Base-by-base conservation (phyloP, 2,888 invertebrate species). In the Chrysolina haemoptera region DNA sequence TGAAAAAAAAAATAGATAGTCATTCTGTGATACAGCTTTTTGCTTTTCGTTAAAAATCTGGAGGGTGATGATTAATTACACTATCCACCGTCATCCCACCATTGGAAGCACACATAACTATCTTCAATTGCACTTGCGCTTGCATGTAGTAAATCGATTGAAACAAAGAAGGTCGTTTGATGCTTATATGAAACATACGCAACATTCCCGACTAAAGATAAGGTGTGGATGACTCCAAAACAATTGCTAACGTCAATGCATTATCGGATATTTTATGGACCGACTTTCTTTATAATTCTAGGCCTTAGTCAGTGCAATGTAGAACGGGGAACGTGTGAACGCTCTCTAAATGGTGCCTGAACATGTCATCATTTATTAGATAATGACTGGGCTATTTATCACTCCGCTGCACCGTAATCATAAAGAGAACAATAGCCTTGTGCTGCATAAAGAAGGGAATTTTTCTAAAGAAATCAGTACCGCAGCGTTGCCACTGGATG, bases 341-440 rank as follows among this genome's bases (percentile, higher is more conserved):
- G 50, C 53, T 50, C 50, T 50, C 18, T 50, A 27, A 53, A 66
- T 53, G 35, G 50, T 66, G 22, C 12, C 53, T 40, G 53, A 40
- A 67, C 41, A 53, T 67, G 67, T 67, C 67, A 67, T 67, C 53
- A 67, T 67, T 67, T 53, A 67, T 67, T 67, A 67, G 67, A 67
- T 67, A 67, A 67, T 67, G 53, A 53, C 67, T 41, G 67, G 66
- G 66, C 53, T 53, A 67, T 67, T 67, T 40, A 67, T 67, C 67
- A 67, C 67, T 67, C 40, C 67, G 53, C 41, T 67, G 67, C 53
- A 67, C 55, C 53, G 67, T 67, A 50, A 53, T 67, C 67, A 67
- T 53, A 53, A 67, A 67, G 53, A 67, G 67, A 67, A 67, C 67
- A 67, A 67, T 67, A 55, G 67, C 67, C 48, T 66, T 50, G 48